phyloP scores from a whole-genome alignment of 2,797 vertebrate genomes.

The Carcharodon carcharias region DNA sequence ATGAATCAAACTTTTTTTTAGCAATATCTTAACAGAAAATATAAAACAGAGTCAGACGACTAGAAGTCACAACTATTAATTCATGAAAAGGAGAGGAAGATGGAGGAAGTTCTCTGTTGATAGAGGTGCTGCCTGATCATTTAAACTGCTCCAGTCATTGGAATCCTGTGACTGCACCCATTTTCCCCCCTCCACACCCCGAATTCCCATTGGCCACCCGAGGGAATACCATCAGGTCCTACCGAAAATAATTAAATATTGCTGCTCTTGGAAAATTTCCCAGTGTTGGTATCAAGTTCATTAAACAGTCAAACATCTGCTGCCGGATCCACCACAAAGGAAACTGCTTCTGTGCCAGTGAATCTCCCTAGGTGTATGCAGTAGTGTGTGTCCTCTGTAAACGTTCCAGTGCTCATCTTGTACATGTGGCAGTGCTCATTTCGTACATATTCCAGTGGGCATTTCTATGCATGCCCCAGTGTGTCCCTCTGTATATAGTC shows the following conservation, averaged over 20 bases:
- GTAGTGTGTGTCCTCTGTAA: not conserved
- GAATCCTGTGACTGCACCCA: not conserved
- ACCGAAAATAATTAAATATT: not conserved
- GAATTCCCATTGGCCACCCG: not conserved
- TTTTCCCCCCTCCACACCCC: not conserved
- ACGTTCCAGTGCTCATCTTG: not conserved
- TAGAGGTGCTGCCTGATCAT: not conserved
- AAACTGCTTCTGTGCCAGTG: not conserved
- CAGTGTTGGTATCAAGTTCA: not conserved
- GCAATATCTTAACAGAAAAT: not conserved
- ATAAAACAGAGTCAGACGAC: not conserved
- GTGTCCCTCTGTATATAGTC: not conserved
- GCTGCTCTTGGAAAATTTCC: not conserved
- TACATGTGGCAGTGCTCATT: not conserved
- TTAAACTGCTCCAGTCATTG: not conserved
- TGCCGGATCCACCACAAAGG: not conserved
- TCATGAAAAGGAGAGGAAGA: not conserved
- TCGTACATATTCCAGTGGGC: not conserved
- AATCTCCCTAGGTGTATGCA: not conserved
- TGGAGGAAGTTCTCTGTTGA: not conserved
- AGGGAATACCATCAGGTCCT: not conserved
- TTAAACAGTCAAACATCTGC: not conserved
- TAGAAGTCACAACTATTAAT: not conserved
- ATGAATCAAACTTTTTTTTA: not conserved
- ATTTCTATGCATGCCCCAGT: not conserved